phyloP scores from a whole-genome alignment of 2,797 vertebrate genomes.

The Orestias chungarensis region DNA sequence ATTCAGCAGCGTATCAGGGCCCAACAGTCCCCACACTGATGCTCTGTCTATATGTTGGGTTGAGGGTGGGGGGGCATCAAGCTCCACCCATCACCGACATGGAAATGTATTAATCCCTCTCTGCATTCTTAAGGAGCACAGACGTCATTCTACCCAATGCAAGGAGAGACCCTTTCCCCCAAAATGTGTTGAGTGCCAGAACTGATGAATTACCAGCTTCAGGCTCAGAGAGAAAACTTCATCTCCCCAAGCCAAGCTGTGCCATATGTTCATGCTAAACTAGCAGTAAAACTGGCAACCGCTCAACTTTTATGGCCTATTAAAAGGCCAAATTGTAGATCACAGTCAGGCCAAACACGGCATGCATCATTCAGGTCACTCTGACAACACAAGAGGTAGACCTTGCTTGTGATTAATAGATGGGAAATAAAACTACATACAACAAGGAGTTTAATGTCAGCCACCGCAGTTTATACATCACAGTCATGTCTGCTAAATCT shows the following conservation, averaged over 20 bases:
- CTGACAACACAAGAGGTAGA: slow-evolving; percentile 25
- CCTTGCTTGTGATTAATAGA: slow-evolving; percentile 16
- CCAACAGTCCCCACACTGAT: slow-evolving; percentile 55
- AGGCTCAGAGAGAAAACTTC: slow-evolving; percentile 23
- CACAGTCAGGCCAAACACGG: slow-evolving; percentile 31
- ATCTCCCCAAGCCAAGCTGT: slow-evolving; percentile 40
- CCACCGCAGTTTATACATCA: slow-evolving; percentile 26
- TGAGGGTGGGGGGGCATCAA: slow-evolving; percentile 4
- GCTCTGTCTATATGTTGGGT: slow-evolving; percentile 32
- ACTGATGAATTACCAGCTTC: slow-evolving; percentile 21
- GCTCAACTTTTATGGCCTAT: slow-evolving; percentile 51
- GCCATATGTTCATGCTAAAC: slow-evolving; percentile 58
- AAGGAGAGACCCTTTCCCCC: slow-evolving; percentile 24
- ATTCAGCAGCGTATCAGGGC: slow-evolving; percentile 42
- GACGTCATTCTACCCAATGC: slow-evolving; percentile 42
- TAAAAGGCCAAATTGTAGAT: slow-evolving; percentile 42
- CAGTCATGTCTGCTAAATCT: slow-evolving; percentile 35
- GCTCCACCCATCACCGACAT: slow-evolving; percentile 75
- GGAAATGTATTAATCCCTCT: slow-evolving; percentile 71
- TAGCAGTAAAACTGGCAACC: slow-evolving; percentile 40
- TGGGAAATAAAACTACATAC: slow-evolving; percentile 2
- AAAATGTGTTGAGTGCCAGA: slow-evolving; percentile 15
- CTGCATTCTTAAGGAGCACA: slow-evolving; percentile 78
- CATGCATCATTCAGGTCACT: slow-evolving; percentile 50
- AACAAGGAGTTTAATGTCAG: slow-evolving; percentile 3